Conservation (phyloP, 2,113 vertebrate genomes). For the Pomatostomus ruficeps region DNA sequence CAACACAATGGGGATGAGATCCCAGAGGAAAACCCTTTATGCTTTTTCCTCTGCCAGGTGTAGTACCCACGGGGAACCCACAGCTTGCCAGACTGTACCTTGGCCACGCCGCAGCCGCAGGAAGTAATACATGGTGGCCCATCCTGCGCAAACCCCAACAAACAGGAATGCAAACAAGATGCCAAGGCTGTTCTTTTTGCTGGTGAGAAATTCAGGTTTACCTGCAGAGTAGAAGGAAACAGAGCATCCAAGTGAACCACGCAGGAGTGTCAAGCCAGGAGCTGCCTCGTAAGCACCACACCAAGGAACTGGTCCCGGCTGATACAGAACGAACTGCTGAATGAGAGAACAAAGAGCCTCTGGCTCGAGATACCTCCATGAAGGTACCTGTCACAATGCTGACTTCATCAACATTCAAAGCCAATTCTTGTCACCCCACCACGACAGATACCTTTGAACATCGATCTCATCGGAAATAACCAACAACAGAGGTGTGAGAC, state of each 20-base stretch:
- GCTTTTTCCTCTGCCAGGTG: background rate
- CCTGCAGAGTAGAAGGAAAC: background rate
- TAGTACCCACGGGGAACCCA: background rate
- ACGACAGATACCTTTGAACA: background rate
- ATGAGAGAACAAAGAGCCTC: background rate
- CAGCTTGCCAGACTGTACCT: background rate
- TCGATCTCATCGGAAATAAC: background rate
- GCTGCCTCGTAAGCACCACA: background rate
- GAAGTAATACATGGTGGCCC: rapidly evolving
- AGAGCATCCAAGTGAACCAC: background rate
- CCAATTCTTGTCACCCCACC: background rate
- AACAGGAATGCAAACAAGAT: rapidly evolving
- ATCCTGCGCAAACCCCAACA: rapidly evolving
- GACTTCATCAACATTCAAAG: background rate
- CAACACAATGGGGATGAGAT: background rate
- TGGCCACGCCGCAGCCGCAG: rapidly evolving
- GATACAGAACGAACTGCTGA: background rate
- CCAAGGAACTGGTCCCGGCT: background rate
- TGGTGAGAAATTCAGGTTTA: rapidly evolving
- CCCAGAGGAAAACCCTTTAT: background rate
- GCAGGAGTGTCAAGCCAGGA: background rate
- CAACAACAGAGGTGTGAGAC: background rate
- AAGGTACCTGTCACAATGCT: background rate
- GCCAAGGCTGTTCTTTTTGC: rapidly evolving
- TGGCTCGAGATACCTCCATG: background rate